Conservation (phyloP, 1,140 invertebrate species). For the Bombus breviceps region DNA sequence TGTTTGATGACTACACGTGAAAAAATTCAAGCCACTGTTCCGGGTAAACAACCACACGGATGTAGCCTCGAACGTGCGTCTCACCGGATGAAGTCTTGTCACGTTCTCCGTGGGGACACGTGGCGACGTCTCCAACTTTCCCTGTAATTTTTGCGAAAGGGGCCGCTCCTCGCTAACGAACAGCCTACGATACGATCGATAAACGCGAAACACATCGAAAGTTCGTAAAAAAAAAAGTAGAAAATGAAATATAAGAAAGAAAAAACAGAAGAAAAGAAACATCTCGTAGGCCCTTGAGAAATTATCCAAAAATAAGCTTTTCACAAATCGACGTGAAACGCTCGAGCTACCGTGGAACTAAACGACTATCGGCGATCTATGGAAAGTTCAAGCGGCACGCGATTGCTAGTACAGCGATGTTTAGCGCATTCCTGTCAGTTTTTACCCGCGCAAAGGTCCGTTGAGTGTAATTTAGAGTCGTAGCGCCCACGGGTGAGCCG, state of each 20-base stretch:
- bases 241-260: rapidly evolving
- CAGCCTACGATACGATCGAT: background rate
- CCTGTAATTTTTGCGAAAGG: background rate
- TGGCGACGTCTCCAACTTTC: background rate
- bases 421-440: background rate
- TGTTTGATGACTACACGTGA: too few species aligned
- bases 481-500: background rate
- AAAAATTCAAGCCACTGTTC: background rate
- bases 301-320: too few species aligned
- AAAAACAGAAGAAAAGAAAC: too few species aligned
- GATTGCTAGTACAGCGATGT: background rate
- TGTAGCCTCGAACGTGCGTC: background rate
- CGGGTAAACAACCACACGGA: background rate
- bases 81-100: background rate
- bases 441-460: background rate
- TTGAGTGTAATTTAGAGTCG: background rate
- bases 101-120: slow-evolving; percentile 6
- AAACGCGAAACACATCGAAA: too few species aligned
- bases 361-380: background rate
- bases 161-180: background rate
- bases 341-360: too few species aligned
- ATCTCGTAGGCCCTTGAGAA: too few species aligned
- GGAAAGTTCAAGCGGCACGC: too few species aligned
- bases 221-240: background rate
- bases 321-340: too few species aligned